These are phyloP conservation scores for Prunella fulvescens DNA, from an alignment of 2,113 vertebrate genomes.

Conservation along the genomic window DNA sequence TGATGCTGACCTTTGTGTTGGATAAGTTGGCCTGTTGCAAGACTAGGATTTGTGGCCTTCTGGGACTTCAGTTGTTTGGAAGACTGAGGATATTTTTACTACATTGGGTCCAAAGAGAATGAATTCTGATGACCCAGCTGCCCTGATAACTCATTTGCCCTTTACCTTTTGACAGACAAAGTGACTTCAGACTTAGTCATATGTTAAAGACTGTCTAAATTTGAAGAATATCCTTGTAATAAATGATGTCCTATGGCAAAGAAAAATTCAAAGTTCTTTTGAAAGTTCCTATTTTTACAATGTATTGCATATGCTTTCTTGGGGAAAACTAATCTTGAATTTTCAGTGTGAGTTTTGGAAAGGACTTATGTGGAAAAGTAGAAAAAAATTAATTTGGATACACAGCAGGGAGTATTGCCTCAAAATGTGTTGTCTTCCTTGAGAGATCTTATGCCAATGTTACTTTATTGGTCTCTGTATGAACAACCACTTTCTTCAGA, in stretches of 20 bases:
- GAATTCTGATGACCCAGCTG: slow-evolving; percentile 3
- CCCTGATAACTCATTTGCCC: slow-evolving; percentile 40
- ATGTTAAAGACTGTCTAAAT: neutral
- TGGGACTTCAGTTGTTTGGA: neutral
- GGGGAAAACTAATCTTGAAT: neutral
- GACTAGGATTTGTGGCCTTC: slow-evolving; percentile 24
- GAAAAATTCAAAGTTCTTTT: neutral
- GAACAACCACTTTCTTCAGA: neutral
- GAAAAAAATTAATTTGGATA: neutral
- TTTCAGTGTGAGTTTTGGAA: neutral
- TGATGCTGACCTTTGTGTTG: slow-evolving; percentile 63
- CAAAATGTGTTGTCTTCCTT: neutral
- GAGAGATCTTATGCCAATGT: fast-evolving
- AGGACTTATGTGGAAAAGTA: neutral
- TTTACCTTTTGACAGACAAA: slow-evolving; percentile 50
- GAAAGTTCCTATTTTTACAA: neutral
- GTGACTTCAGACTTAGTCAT: slow-evolving; percentile 28
- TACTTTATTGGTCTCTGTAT: neutral
- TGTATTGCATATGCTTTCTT: neutral
- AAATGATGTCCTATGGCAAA: neutral
- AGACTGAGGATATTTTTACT: neutral
- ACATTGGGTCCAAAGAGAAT: neutral
- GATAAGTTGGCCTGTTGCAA: slow-evolving; percentile 34
- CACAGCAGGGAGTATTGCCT: neutral
- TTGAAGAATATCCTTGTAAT: neutral